Evolutionary conservation across 1,140 invertebrate genomes (phyloP).

Genomic region (Aphaenogaster floridana): DNA sequence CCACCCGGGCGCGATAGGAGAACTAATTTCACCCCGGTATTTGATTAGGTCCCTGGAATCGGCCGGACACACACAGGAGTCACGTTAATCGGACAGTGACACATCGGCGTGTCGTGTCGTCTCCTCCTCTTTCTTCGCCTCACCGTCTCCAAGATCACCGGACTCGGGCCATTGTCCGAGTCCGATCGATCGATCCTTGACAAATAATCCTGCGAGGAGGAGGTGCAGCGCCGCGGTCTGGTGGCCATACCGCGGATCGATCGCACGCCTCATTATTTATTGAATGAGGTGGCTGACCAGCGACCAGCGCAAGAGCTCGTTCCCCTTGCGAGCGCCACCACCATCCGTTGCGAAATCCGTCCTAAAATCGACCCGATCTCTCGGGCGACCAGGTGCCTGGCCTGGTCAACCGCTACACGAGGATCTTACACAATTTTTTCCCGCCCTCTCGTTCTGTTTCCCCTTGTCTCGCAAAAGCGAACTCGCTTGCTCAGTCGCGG

Average conservation of each 20-base stretch:
- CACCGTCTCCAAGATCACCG: constrained; percentile 27
- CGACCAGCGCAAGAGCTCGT: constrained; percentile 10
- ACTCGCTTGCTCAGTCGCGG: constrained; percentile 61
- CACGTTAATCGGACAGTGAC: constrained; percentile 73
- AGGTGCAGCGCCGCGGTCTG: constrained; percentile 9
- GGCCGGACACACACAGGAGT: neutral
- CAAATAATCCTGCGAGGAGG: constrained; percentile 55
- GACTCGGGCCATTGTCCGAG: constrained; percentile 16
- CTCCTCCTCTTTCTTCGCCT: neutral
- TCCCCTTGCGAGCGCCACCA: constrained; percentile 17
- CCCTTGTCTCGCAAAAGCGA: neutral
- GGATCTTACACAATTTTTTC: constrained; percentile 44
- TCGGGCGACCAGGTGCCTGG: constrained; percentile 63
- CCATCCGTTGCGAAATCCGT: constrained; percentile 42
- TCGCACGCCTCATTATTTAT: constrained; percentile 68
- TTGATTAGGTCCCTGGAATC: constrained; percentile 40
- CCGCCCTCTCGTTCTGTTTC: constrained; percentile 29
- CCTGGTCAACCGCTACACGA: constrained; percentile 60
- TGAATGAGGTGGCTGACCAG: constrained; percentile 64
- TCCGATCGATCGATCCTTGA: constrained; percentile 49
- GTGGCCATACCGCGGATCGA: constrained; percentile 33
- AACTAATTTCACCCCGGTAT: constrained; percentile 30
- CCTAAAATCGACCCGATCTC: constrained; percentile 67
- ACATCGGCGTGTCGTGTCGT: constrained; percentile 30
- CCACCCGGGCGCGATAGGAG: neutral